Base-by-base conservation (phyloP, 1,140 invertebrate species). In the Asobara japonica region DNA sequence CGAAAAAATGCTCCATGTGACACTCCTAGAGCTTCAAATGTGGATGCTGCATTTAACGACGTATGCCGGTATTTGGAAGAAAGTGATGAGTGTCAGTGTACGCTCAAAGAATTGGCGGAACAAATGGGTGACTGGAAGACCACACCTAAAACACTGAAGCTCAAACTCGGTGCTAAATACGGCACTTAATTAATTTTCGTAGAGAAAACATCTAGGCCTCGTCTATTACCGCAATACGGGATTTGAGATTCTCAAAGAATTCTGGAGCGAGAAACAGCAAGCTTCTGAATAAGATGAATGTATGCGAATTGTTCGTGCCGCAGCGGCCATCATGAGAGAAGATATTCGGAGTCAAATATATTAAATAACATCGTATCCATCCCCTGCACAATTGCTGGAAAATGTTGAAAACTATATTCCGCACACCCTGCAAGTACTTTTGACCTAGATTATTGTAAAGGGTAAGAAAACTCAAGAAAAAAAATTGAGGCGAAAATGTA, bases 401-500 rank as follows among this genome's bases (percentile, higher is more conserved):
- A 67, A 51, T 64, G 48, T 71, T 6, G 69, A 60, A 25, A 31
- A 29, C 10, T 71, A 76, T 16, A 60, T 76, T 65, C 71, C 74
- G 18, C 3, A 61, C 2, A 64, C 51, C 27, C 38, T 70, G 18
- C 10, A 10, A 13, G n/a, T 22, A 65, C 70, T 76, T 16, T 38
- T 73, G 11, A n/a, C 45, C 30, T 2, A 60, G 20, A 29, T 73
- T 2, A 25, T 76, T 5, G 13, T 62, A 27, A 13, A 25, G 10
- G 38, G 30, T 48, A 66, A 66, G 68, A 69, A 72, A 48, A 22
- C 13, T 27, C 8, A n/a, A 69, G 25, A 51, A 16, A 41, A 76
- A 66, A 77, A 80, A 75, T 77, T 80, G 75, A 79, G 80, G 77
- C 76, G 72, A 16, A 83, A 83, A 79, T 77, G 77, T 56, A 79